These are phyloP conservation scores for Myathropa florea DNA, from an alignment of 2,888 invertebrate species.

Conservation along the genomic window DNA sequence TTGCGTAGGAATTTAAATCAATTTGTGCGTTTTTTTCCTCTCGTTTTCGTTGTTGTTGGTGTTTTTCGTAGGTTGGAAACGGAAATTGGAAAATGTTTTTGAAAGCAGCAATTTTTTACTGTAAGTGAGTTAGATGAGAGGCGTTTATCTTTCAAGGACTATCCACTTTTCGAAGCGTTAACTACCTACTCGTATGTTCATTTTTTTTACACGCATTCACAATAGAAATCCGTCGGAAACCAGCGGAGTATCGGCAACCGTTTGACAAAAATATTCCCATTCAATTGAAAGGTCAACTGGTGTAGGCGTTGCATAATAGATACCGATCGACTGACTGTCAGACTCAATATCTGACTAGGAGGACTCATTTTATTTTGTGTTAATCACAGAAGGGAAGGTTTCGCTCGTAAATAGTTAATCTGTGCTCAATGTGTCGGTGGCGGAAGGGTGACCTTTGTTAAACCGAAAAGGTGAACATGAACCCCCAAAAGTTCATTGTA, in stretches of 20 bases:
- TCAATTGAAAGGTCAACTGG: not conserved
- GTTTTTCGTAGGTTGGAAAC: conserved; percentile 27
- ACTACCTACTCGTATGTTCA: not conserved
- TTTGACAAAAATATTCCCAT: not conserved
- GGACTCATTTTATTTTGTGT: not conserved
- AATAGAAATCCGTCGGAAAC: not conserved
- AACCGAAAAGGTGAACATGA: not conserved
- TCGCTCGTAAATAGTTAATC: not conserved
- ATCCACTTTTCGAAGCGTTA: not conserved
- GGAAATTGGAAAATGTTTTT: conserved; percentile 40
- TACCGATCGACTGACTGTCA: not conserved
- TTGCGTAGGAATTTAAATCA: conserved; percentile 51
- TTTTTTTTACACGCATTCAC: not conserved
- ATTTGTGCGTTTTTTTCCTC: conserved; percentile 38
- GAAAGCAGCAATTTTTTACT: conserved; percentile 35
- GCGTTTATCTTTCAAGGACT: conserved; percentile 42
- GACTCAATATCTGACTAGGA: not conserved
- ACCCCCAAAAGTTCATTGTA: not conserved
- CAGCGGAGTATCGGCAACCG: not conserved
- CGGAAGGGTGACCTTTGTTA: not conserved
- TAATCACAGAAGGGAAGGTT: not conserved
- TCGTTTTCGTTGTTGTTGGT: not conserved
- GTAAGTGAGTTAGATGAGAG: conserved; percentile 39
- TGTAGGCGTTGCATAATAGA: not conserved
- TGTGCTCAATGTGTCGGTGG: not conserved